Conservation (phyloP, 2,888 invertebrate species). For the Junonia oenone region DNA sequence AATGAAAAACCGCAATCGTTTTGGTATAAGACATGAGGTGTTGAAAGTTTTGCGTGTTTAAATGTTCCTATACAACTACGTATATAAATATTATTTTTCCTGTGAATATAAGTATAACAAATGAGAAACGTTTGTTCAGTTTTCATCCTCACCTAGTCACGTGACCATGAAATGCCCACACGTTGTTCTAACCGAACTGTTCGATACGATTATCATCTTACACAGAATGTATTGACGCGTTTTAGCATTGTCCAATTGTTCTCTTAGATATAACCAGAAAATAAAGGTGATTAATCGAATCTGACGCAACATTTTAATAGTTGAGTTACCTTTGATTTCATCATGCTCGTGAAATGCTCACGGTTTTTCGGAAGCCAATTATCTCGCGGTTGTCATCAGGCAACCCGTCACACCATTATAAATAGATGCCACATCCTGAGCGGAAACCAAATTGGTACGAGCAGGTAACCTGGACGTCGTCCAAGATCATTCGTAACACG, state of each 20-base stretch:
- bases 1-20: slow-evolving; percentile 12
- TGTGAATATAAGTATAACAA: background rate
- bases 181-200: background rate
- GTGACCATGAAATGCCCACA: background rate
- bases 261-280: background rate
- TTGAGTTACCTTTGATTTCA: slow-evolving; percentile 9
- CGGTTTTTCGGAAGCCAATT: slow-evolving; percentile 27
- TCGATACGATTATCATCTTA: background rate
- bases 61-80: background rate
- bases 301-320: background rate
- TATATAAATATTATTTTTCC: background rate
- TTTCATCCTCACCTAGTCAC: background rate
- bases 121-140: background rate
- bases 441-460: slow-evolving; percentile 60
- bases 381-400: slow-evolving; percentile 40
- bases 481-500: slow-evolving; percentile 39
- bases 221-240: background rate
- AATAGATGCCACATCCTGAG: slow-evolving; percentile 64
- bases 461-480: slow-evolving; percentile 65
- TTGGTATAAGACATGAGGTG: background rate
- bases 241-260: background rate
- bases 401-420: slow-evolving; percentile 45
- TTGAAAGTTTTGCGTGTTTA: background rate
- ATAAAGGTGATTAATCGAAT: background rate
- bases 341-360: slow-evolving; percentile 13